Evolutionary conservation across 2,888 invertebrate species (phyloP).

Genomic region (Conchocele bisecta): DNA sequence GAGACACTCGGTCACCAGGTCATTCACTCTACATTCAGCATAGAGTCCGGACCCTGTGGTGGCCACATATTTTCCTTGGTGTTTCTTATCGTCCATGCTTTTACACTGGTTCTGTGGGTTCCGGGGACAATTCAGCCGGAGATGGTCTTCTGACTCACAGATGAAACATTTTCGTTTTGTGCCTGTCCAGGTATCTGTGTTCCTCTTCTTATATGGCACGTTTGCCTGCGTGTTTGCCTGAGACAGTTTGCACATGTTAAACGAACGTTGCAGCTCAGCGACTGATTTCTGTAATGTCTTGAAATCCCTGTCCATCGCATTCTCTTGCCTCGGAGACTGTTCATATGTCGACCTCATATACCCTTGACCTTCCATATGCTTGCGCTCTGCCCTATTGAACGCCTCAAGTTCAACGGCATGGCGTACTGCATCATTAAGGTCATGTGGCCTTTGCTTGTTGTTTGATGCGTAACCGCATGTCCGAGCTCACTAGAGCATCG

Average conservation of each 20-base stretch:
- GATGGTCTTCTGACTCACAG: background rate
- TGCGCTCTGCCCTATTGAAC: constrained; percentile 8
- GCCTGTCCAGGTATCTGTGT: background rate
- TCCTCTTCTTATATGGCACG: background rate
- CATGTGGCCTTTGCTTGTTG: constrained; percentile 9
- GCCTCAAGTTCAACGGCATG: constrained; percentile 20
- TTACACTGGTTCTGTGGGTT: background rate
- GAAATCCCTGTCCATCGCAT: background rate
- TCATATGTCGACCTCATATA: background rate
- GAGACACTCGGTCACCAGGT: background rate
- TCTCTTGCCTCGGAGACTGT: background rate
- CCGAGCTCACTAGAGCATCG: constrained; percentile 1
- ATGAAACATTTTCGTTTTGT: background rate
- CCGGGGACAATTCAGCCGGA: background rate
- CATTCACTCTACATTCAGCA: background rate
- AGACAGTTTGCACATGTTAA: background rate
- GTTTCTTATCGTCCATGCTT: background rate
- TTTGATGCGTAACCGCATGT: constrained; percentile 23
- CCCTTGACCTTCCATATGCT: background rate
- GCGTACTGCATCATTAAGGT: constrained; percentile 23
- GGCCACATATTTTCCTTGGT: background rate
- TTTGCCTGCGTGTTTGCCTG: background rate
- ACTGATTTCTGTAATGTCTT: background rate
- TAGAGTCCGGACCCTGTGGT: background rate
- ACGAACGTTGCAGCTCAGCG: background rate